These are phyloP conservation scores for Papilio demoleus DNA, from an alignment of 2,888 invertebrate species.

Conservation along the genomic window DNA sequence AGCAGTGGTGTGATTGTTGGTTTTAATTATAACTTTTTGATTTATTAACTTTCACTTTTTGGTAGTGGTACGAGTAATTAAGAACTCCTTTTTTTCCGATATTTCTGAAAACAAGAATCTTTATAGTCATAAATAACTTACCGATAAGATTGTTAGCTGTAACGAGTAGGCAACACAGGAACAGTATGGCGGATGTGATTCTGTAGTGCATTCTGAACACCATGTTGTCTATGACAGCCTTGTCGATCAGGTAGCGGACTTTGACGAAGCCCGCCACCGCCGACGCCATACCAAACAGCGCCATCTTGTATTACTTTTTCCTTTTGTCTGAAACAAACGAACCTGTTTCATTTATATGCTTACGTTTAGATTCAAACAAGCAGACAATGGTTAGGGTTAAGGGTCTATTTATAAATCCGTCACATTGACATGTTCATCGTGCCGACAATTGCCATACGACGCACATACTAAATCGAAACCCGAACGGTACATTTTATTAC, in stretches of 20 bases:
- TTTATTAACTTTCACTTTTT: slow-evolving; percentile 47
- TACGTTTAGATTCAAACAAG: slow-evolving; percentile 41
- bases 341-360: slow-evolving; percentile 32
- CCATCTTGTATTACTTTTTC: slow-evolving; percentile 82
- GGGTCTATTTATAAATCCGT: slow-evolving; percentile 66
- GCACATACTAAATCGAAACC: slow-evolving; percentile 72
- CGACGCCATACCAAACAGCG: slow-evolving; percentile 92
- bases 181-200: slow-evolving; percentile 93
- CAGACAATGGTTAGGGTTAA: slow-evolving; percentile 55
- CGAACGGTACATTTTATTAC: slow-evolving; percentile 71
- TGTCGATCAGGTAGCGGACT: slow-evolving; percentile 94
- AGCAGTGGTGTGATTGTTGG: slow-evolving; percentile 43
- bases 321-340: slow-evolving; percentile 47
- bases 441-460: slow-evolving; percentile 74
- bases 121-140: slow-evolving; percentile 73
- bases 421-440: slow-evolving; percentile 48
- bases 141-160: slow-evolving; percentile 96
- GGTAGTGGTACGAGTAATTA: too few species aligned
- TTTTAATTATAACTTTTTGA: slow-evolving; percentile 47
- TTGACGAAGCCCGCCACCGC: slow-evolving; percentile 95
- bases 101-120: background rate
- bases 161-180: slow-evolving; percentile 93
- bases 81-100: background rate
- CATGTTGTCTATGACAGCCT: slow-evolving; percentile 95
- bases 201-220: slow-evolving; percentile 95